Percentiles rank a stretch among this genome's conserved stretches.
Conservation (phyloP, 2,797 vertebrate species). For the Limosa lapponica region DNA sequence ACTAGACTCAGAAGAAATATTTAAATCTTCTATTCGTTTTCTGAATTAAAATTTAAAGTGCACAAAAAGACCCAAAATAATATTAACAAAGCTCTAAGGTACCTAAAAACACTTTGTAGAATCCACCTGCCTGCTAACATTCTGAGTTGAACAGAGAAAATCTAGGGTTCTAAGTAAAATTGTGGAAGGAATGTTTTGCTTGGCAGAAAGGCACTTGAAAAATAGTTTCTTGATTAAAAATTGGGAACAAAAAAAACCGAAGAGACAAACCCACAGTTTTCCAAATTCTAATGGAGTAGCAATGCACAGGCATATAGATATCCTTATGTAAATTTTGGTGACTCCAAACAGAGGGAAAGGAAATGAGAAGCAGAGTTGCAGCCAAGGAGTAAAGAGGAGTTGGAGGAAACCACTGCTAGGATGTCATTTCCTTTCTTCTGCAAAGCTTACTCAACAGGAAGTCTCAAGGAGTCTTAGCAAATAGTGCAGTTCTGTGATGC, state of each 20-base stretch:
- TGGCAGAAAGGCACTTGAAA: background rate
- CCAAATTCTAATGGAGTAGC: background rate
- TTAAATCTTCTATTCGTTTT: constrained; percentile 54
- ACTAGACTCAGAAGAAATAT: constrained; percentile 43
- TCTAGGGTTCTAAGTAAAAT: background rate
- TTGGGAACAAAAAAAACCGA: background rate
- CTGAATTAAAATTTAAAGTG: constrained; percentile 34
- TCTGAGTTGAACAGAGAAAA: background rate
- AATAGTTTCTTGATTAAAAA: background rate
- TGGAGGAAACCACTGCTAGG: background rate
- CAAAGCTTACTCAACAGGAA: background rate
- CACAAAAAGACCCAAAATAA: constrained; percentile 9
- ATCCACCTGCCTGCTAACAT: background rate
- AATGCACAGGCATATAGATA: background rate
- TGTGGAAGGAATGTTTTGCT: background rate
- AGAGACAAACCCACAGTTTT: background rate
- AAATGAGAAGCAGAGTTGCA: background rate
- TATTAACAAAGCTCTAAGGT: constrained; percentile 28
- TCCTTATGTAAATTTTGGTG: background rate
- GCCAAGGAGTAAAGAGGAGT: background rate
- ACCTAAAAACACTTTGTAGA: background rate
- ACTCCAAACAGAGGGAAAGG: background rate
- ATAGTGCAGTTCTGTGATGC: background rate
- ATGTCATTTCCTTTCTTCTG: background rate
- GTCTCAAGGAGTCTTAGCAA: background rate